A percentile compares a stretch with the other conserved stretches of the same genome.
Conservation (phyloP, 2,113 vertebrate species). For the Aspidoscelis tigris region DNA sequence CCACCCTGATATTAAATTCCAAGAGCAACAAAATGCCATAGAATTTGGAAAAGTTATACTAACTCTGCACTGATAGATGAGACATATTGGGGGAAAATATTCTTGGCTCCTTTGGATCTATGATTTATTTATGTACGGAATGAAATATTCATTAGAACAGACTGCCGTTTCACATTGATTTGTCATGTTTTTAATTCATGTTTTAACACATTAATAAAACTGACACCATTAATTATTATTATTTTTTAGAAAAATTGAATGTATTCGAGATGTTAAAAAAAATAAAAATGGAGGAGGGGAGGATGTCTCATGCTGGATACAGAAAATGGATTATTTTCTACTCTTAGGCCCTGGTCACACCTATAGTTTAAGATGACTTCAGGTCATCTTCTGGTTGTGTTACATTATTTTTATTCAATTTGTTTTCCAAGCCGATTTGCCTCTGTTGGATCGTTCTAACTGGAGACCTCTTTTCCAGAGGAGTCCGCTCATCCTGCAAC, state of each 20-base stretch:
- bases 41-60: conserved; percentile 68
- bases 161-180: conserved; percentile 74
- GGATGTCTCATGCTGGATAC: conserved; percentile 46
- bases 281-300: background rate
- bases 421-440: no score
- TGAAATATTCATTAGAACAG: conserved; percentile 83
- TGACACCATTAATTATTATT: conserved; percentile 77
- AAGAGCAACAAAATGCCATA: conserved; percentile 46
- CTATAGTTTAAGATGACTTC: no score
- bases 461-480: no score
- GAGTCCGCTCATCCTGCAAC: no score
- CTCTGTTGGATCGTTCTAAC: no score
- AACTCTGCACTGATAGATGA: conserved; percentile 59
- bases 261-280: conserved; percentile 63
- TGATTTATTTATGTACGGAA: conserved; percentile 74
- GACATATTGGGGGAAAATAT: conserved; percentile 37
- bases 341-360: no score
- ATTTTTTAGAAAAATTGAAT: conserved; percentile 64
- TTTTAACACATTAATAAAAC: conserved; percentile 82
- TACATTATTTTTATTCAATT: no score
- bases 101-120: conserved; percentile 69
- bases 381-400: no score
- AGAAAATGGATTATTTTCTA: conserved; percentile 24
- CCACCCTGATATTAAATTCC: conserved; percentile 52
- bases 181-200: conserved; percentile 82